phyloP scores from a whole-genome alignment of 2,888 invertebrate genomes.

The Phalangium opilio region DNA sequence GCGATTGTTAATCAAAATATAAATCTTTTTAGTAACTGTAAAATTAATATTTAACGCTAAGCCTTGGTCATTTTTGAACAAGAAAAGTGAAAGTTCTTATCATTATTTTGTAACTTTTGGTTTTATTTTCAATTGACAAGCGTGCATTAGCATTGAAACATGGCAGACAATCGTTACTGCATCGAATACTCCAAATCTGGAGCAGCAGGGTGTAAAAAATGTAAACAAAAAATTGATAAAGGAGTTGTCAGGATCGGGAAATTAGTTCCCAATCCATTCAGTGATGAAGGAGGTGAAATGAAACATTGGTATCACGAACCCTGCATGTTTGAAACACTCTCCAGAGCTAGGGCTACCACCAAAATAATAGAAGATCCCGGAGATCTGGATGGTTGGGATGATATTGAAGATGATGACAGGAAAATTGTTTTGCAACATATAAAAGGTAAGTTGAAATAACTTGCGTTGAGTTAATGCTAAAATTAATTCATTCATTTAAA shows the following conservation, averaged over 20 bases:
- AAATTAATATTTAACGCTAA: no score
- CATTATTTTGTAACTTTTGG: no score
- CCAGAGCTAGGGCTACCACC: constrained; percentile 61
- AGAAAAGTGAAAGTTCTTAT: no score
- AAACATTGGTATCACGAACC: constrained; percentile 67
- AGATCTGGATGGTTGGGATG: constrained; percentile 58
- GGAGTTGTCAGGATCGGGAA: constrained; percentile 61
- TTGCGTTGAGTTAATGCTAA: no score
- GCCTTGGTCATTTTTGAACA: no score
- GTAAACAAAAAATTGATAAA: constrained; percentile 58
- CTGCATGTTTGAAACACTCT: constrained; percentile 62
- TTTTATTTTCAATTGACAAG: no score
- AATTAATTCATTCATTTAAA: no score
- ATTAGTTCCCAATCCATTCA: constrained; percentile 58
- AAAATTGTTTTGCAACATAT: constrained; percentile 38
- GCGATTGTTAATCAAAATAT: no score
- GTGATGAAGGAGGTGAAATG: constrained; percentile 53
- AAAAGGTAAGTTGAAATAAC: constrained; percentile 2
- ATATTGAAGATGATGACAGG: constrained; percentile 49
- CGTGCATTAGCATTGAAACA: no score
- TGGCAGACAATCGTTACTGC: constrained; percentile 35
- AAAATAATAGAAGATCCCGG: constrained; percentile 57
- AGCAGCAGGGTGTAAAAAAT: constrained; percentile 68
- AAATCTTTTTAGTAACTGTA: no score
- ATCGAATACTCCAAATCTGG: constrained; percentile 67